Percentiles rank a stretch among this genome's conserved stretches.
Conservation (phyloP, 2,113 vertebrate genomes). For the Spizaetus ornatus region DNA sequence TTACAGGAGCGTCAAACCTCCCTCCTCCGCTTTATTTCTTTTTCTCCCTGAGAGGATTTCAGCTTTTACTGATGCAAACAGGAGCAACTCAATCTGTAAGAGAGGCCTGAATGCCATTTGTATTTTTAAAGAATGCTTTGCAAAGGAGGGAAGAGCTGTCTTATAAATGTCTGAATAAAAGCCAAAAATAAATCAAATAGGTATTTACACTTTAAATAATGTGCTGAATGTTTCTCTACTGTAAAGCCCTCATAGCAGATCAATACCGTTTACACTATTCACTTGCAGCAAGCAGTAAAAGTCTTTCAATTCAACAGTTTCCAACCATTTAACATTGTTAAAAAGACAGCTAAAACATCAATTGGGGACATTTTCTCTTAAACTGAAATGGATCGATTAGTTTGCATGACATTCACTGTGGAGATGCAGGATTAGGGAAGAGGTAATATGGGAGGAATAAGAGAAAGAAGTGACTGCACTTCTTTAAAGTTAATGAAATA, state of each 20-base stretch:
- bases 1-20: neutral
- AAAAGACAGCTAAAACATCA: constrained; percentile 65
- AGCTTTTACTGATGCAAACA: constrained; percentile 28
- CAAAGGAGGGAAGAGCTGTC: neutral
- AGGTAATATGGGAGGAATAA: neutral
- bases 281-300: constrained; percentile 56
- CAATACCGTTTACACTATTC: constrained; percentile 70
- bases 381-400: constrained; percentile 55
- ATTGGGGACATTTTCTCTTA: constrained; percentile 41
- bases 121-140: constrained; percentile 26
- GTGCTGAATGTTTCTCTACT: constrained; percentile 42
- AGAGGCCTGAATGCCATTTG: neutral
- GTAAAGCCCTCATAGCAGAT: constrained; percentile 60
- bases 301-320: constrained; percentile 59
- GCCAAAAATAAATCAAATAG: constrained; percentile 58
- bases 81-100: neutral
- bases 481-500: constrained; percentile 46
- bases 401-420: constrained; percentile 5
- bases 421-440: neutral
- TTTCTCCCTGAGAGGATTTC: neutral
- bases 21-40: neutral
- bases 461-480: neutral
- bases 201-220: constrained; percentile 70
- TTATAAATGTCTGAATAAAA: constrained; percentile 22
- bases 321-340: constrained; percentile 64